phyloP scores from a whole-genome alignment of 2,113 vertebrate species.

The Ailurus styani region DNA sequence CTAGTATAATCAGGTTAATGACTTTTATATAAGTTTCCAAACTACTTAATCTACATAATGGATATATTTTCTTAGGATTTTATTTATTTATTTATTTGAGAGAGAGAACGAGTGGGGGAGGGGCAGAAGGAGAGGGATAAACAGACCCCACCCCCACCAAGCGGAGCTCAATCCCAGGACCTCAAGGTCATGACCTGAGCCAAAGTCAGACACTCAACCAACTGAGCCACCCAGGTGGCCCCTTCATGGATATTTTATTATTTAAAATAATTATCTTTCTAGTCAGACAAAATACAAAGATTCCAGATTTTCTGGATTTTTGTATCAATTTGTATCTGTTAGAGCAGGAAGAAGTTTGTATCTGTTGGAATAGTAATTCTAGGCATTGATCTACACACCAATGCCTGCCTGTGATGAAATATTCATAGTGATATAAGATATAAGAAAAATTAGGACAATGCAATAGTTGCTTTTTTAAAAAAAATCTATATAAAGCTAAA shows the following conservation, averaged over 20 bases:
- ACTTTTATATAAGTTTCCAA: constrained; percentile 44
- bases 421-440: not conserved
- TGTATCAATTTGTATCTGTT: not conserved
- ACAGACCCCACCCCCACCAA: not conserved
- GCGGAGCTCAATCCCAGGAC: not conserved
- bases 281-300: not conserved
- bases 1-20: constrained; percentile 35
- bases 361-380: not conserved
- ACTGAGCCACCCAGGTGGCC: not conserved
- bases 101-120: not conserved
- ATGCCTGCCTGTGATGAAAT: not conserved
- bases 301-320: not conserved
- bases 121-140: not conserved
- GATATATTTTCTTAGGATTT: not conserved
- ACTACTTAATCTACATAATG: constrained; percentile 43
- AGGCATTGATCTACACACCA: not conserved
- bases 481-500: not conserved
- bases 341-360: not conserved
- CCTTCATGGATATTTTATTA: constrained; percentile 46
- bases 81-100: not conserved
- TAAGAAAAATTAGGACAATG: not conserved
- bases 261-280: constrained; percentile 46
- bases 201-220: not conserved
- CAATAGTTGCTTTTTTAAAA: not conserved
- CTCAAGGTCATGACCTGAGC: not conserved